phyloP scores from a whole-genome alignment of 1,140 invertebrate genomes.

The Lethocerus indicus region DNA sequence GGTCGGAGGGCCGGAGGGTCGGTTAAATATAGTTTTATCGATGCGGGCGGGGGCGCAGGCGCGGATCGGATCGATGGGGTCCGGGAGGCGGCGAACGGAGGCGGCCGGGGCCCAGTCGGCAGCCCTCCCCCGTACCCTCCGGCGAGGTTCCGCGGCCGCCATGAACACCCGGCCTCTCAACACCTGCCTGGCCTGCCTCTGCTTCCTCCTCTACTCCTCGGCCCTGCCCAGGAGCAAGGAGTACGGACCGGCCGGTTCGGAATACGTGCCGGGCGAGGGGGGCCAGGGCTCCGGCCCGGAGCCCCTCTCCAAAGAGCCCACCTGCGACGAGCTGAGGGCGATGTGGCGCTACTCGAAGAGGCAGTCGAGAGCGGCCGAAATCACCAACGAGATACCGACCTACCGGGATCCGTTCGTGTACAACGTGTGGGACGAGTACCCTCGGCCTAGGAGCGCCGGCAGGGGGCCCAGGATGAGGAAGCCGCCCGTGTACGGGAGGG shows the following conservation, averaged over 20 bases:
- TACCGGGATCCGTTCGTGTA: constrained; percentile 62
- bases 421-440: constrained; percentile 48
- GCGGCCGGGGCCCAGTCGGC: too few relatives aligned
- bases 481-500: constrained; percentile 35
- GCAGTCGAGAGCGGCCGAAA: constrained; percentile 68
- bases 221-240: constrained; percentile 11
- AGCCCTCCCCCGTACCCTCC: too few relatives aligned
- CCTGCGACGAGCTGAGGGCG: constrained; percentile 67
- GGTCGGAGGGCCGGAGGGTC: too few relatives aligned
- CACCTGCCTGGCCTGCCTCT: constrained; percentile 13
- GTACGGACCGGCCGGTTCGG: constrained; percentile 1
- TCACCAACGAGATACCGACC: constrained; percentile 65
- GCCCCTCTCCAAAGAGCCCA: constrained; percentile 42
- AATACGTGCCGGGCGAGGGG: constrained; percentile 5
- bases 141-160: too few relatives aligned
- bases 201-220: constrained; percentile 11
- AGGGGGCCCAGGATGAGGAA: constrained; percentile 19
- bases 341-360: constrained; percentile 85
- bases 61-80: too few relatives aligned
- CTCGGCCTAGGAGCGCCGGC: constrained; percentile 10
- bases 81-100: too few relatives aligned
- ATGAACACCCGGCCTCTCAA: constrained; percentile 10
- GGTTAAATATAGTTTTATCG: too few relatives aligned
- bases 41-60: too few relatives aligned
- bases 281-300: constrained; percentile 1